These are phyloP conservation scores for Orientallactaga bullata DNA, from an alignment of 2,113 vertebrate species.

Conservation along the genomic window DNA sequence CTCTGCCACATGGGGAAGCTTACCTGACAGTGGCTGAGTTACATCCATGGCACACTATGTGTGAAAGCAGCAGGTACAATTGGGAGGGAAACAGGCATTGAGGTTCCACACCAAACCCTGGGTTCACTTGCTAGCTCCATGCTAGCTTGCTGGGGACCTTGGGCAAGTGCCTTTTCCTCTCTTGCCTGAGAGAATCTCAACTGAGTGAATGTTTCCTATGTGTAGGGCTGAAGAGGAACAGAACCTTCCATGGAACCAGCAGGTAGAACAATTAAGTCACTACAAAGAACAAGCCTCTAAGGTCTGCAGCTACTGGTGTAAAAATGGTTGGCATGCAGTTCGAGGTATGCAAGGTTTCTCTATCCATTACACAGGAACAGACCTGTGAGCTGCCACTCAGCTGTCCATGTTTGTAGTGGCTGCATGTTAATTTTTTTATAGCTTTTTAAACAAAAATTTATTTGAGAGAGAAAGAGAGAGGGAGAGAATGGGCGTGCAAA, in stretches of 20 bases:
- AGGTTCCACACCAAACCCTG: background rate
- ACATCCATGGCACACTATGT: background rate
- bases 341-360: background rate
- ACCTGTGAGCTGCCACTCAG: background rate
- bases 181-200: background rate
- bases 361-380: background rate
- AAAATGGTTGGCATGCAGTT: background rate
- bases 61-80: background rate
- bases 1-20: background rate
- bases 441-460: too few relatives aligned
- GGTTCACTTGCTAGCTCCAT: background rate
- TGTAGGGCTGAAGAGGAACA: background rate
- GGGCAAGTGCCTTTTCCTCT: background rate
- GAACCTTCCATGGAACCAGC: background rate
- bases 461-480: too few relatives aligned
- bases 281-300: background rate
- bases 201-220: background rate
- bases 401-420: background rate
- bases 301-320: background rate
- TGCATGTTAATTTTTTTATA: too few relatives aligned
- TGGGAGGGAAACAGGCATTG: background rate
- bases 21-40: background rate
- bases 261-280: slow-evolving; percentile 3
- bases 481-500: too few relatives aligned
- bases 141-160: background rate